Evolutionary conservation across 1,140 invertebrate species (phyloP), one percentile per base, ranked within the genome.

Genomic region (Musca vetustissima): DNA sequence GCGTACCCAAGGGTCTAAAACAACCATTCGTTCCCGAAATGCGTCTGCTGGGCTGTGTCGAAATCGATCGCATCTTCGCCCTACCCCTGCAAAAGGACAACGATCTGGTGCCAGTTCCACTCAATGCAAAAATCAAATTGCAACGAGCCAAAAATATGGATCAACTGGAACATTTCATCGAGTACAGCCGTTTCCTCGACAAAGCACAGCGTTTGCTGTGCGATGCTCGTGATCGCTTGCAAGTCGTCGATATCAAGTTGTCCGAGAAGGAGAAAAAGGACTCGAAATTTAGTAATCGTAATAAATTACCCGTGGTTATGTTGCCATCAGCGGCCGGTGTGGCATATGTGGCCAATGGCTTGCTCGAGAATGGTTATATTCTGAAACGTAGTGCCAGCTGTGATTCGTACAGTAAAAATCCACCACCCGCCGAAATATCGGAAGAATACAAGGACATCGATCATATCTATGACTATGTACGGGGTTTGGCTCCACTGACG

Each of bases 401-500:
- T 28, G 91, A 93, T 76, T 76, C 75, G 1, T 77, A 75, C 70
- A 80, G 73, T 17, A 81, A 81, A 71, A 75, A 76, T 66, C 24
- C 36, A 15, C 69, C 83, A 78, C 48, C 66, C 14, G 79, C 80
- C 6, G 84, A 87, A 14, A 88, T 89, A 67, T 87, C 89, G 11
- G 92, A 93, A 76, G 93, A 97, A 73, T 96, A 97, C 83, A 94
- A 97, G 74, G 95, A 98, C 84, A 96, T 97, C 72, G 95, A 98
- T 85, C 94, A 97, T 83, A 95, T 98, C 69, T 98, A 98, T 81
- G 94, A 96, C 78, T 98, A 97, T 80, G 94, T 98, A 0, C 86
- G 95, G 55, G 95, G 95, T 0, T 93, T 96, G 75, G 92, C 93
- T 14, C 93, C 94, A 0, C 85, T 96, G 32, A 93, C 94, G 0